Base-by-base conservation (phyloP, 2,113 vertebrate species). In the Lucifuga dentata region DNA sequence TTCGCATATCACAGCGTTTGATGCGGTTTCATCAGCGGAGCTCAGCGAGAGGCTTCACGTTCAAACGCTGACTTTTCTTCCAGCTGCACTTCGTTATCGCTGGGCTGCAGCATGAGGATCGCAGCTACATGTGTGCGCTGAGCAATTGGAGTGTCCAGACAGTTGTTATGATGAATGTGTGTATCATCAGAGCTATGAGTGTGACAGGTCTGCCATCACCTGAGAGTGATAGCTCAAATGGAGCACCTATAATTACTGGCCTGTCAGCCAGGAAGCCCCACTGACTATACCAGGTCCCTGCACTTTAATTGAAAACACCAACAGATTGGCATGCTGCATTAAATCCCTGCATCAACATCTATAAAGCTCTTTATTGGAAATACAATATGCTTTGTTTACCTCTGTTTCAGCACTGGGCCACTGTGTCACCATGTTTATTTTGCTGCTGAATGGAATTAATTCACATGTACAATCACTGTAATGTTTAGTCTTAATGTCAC, bases 221-320 rank as follows among this genome's bases (percentile, higher is more conserved):
- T 63, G 53, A 66, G 77, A 81, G 40, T 78, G 75, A 92, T 89
- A 53, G 74, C 61, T 80, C 68, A 73, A 80, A 87, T 53, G 55
- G 68, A 80, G 73, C 60, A 79, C 66, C 75, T 72, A 62, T 90
- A 89, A 92, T 92, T 92, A 91, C 80, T 80, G 67, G 68, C 45
- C 81, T 88, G 87, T 87, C 78, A 69, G 64, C 39, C 61, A 58
- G 48, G 51, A 69, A 49, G 62, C 41, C 40, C 58, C 43, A 45
- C 64, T 45, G 70, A 44, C 44, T 75, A 33, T 29, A 58, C 63
- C 58, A 58, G 35, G 38, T 51, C 56, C 23, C 58, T 8, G 40
- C 56, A 50, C 71, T 79, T 85, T 70, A 73, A 83, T 86, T 85
- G 80, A 78, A 87, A 77, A 86, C 66, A 73, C 58, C 39, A 69